Percentiles rank a stretch among this genome's conserved stretches.
These are phyloP conservation scores for Cyrtodaria siliqua DNA, from an alignment of 2,888 invertebrate species.

Conservation along the genomic window DNA sequence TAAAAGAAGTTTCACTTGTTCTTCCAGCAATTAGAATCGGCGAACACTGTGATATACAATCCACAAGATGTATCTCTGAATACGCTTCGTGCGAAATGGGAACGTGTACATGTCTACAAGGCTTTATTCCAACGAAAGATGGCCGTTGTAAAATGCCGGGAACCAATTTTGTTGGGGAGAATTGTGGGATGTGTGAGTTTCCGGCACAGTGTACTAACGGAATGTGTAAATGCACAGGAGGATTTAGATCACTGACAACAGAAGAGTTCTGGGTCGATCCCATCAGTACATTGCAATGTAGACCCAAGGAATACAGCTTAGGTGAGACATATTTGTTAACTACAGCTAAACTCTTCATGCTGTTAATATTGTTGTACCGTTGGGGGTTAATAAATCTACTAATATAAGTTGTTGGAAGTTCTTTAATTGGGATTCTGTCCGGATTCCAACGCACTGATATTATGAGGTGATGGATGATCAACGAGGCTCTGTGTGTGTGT, in stretches of 20 bases:
- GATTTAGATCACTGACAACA: constrained; percentile 57
- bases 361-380: too few relatives aligned
- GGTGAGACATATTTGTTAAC: constrained; percentile 16
- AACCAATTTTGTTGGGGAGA: constrained; percentile 64
- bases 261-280: constrained; percentile 74
- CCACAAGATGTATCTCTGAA: constrained; percentile 63
- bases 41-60: constrained; percentile 55
- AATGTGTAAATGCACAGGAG: constrained; percentile 61
- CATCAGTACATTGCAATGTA: constrained; percentile 59
- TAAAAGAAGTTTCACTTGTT: too few relatives aligned
- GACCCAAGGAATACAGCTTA: constrained; percentile 31
- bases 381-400: too few relatives aligned
- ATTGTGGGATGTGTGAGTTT: constrained; percentile 67
- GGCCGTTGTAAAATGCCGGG: constrained; percentile 69
- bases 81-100: constrained; percentile 62
- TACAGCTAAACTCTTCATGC: too few relatives aligned
- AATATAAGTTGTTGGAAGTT: too few relatives aligned
- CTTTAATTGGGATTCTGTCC: too few relatives aligned
- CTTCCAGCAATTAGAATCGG: constrained; percentile 60
- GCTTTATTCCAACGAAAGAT: constrained; percentile 63
- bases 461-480: too few relatives aligned
- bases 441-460: too few relatives aligned
- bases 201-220: constrained; percentile 63
- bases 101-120: constrained; percentile 56
- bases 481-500: too few relatives aligned